Base-by-base conservation (phyloP, 2,888 invertebrate species). In the Drosophila lutescens region DNA sequence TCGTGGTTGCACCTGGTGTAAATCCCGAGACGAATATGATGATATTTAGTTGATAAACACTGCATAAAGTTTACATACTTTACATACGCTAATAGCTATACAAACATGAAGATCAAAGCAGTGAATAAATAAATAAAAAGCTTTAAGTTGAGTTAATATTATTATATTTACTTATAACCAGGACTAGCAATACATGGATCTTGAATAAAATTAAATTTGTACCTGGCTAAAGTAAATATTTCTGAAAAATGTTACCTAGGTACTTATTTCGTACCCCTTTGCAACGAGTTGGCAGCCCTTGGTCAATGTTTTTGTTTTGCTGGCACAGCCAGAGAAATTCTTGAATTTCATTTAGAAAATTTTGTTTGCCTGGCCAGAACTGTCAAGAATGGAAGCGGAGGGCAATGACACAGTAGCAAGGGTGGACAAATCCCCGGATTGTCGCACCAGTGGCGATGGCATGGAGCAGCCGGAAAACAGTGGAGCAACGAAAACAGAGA, bases 391-490 rank as follows among this genome's bases (percentile, higher is more conserved):
- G 88, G 63, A 85, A 13, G 20, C 61, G 20, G 65, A 58, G 26
- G 50, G 56, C 10, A 12, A 56, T 34, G 50, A 54, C 10, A 12
- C 50, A 57, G 30, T 26, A 9, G 50, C 53, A 6, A 32, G 57
- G 56, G 47, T 12, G 7, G 70, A 60, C 2, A 82, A 67, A 17
- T 17, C 62, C 36, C 57, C 73, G 4, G 26, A 40, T 61, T 89
- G 84, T 63, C 92, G 96, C 77, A 96, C 96, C 0, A 94, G 95
- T 61, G 96, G 96, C 0, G 96, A 96, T 93, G 96, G 96, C 58
- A 96, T 96, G 96, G 95, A 95, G 91, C 94, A 94, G 75, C 92
- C 88, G 38, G 85, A 86, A 34, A 43, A 60, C 85, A 79, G 55
- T 13, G 10, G 89, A 74, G 17, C 89, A 78, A 40, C 77, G 38